Evolutionary conservation across 2,113 vertebrate genomes (phyloP).

Genomic region (Perccottus glenii): DNA sequence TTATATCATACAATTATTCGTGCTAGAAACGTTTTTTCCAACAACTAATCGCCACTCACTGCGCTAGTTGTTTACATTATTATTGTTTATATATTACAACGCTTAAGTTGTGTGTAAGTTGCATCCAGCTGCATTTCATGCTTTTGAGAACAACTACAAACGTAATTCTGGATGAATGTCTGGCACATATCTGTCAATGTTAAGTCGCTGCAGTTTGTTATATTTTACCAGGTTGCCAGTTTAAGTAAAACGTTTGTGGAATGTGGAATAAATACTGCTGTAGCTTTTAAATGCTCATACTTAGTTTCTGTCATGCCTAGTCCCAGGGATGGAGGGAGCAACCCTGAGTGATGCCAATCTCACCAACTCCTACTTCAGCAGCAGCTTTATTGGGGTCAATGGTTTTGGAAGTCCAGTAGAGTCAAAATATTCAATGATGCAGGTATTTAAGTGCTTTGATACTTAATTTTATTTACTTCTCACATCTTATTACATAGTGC

Average conservation of each 20-base stretch:
- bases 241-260: too few species aligned
- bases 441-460: slow-evolving; percentile 79
- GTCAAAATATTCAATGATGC: slow-evolving; percentile 97
- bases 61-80: neutral
- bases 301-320: slow-evolving; percentile 71
- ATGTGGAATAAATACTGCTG: neutral
- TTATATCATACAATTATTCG: neutral
- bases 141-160: too few species aligned
- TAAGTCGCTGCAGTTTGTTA: too few species aligned
- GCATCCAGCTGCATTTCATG: too few species aligned
- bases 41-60: neutral
- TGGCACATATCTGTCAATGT: too few species aligned
- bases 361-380: slow-evolving; percentile 99
- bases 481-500: neutral
- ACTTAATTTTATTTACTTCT: neutral
- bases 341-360: slow-evolving; percentile 91
- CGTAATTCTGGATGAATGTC: too few species aligned
- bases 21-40: neutral
- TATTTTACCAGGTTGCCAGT: too few species aligned
- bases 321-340: slow-evolving; percentile 92
- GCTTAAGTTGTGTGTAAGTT: too few species aligned
- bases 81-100: neutral
- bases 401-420: slow-evolving; percentile 97
- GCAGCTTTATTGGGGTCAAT: slow-evolving; percentile 98
- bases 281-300: slow-evolving; percentile 2